Evolutionary conservation across 2,888 invertebrate species (phyloP).

Genomic region (Rosalia funebris): DNA sequence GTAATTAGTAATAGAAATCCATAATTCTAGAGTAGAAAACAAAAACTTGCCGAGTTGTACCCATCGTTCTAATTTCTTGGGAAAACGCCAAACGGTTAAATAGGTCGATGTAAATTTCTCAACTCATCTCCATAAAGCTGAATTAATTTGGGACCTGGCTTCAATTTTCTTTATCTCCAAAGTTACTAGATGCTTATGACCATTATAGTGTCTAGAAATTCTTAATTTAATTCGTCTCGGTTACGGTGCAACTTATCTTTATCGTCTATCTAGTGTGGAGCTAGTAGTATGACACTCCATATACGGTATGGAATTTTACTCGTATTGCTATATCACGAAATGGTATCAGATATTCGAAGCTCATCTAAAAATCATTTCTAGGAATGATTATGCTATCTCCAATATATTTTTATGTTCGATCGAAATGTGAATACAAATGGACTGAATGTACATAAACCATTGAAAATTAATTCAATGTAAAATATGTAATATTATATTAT

Average conservation of each 20-base stretch:
- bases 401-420: neutral
- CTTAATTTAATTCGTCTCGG: neutral
- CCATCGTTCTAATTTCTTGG: neutral
- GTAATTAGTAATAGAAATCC: too few relatives aligned
- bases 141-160: neutral
- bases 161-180: slow-evolving; percentile 2
- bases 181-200: neutral
- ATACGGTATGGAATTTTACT: too few relatives aligned
- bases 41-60: too few relatives aligned
- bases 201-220: neutral
- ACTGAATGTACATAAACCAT: too few relatives aligned
- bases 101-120: slow-evolving; percentile 2
- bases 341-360: neutral
- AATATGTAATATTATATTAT: too few relatives aligned
- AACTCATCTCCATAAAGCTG: neutral
- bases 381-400: neutral
- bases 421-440: too few relatives aligned
- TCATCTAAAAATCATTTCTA: neutral
- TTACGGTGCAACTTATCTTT: neutral
- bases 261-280: neutral
- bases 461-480: too few relatives aligned
- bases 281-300: too few relatives aligned
- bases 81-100: neutral
- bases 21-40: too few relatives aligned
- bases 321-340: neutral